Percentiles rank a stretch among this genome's conserved stretches.
phyloP scores from a whole-genome alignment of 1,140 invertebrate genomes.

The Brachystomella parvula region DNA sequence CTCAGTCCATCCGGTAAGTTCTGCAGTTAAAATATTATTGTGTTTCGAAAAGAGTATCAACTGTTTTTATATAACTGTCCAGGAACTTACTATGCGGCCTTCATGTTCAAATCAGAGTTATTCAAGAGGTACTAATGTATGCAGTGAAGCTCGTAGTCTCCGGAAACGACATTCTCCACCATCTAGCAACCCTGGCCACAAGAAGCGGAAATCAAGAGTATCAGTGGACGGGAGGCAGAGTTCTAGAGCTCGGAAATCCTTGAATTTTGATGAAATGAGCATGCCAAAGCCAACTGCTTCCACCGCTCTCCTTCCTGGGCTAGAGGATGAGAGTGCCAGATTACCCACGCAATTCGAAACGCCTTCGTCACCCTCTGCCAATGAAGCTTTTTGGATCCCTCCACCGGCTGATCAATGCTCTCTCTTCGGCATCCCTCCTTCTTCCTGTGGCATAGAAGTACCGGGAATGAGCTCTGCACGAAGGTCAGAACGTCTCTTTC shows the following conservation, averaged over 20 bases:
- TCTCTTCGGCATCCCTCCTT: not conserved
- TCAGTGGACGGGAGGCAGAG: not conserved
- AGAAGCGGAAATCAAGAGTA: not conserved
- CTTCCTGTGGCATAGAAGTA: not conserved
- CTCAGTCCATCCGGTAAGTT: too few relatives aligned
- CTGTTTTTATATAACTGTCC: too few relatives aligned
- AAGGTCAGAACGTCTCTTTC: not conserved
- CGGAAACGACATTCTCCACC: too few relatives aligned
- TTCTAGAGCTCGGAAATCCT: not conserved
- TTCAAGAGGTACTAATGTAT: too few relatives aligned
- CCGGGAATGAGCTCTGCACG: not conserved
- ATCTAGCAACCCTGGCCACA: too few relatives aligned
- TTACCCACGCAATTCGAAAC: not conserved
- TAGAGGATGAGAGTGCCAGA: too few relatives aligned
- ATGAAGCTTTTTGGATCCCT: not conserved
- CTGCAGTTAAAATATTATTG: too few relatives aligned
- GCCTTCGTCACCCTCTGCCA: not conserved
- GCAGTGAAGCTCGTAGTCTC: too few relatives aligned
- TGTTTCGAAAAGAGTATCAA: too few relatives aligned
- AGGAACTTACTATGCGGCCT: too few relatives aligned
- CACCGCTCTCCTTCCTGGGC: too few relatives aligned
- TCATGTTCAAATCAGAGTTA: too few relatives aligned
- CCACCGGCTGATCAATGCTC: not conserved
- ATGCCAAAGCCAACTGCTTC: not conserved
- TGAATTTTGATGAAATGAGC: constrained; percentile 11